Percentiles rank a stretch among this genome's conserved stretches.
Conservation (phyloP, 2,797 vertebrate species). For the Linurgus olivaceus region DNA sequence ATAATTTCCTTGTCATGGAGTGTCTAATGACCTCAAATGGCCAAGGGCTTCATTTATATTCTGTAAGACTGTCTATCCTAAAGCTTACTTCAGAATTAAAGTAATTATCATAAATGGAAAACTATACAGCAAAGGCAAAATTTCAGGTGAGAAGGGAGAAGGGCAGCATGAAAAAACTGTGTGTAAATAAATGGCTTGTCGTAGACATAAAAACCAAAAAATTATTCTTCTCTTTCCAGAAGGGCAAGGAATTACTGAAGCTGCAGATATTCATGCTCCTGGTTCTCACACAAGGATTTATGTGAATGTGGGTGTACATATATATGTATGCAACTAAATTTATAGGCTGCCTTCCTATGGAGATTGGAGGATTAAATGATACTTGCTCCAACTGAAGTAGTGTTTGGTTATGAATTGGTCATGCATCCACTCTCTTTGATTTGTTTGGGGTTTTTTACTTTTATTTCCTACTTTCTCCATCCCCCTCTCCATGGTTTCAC, state of each 20-base stretch:
- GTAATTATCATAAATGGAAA: background rate
- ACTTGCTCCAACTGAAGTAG: background rate
- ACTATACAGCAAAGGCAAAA: background rate
- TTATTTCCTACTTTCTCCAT: background rate
- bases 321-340: background rate
- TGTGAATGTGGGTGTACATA: background rate
- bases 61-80: background rate
- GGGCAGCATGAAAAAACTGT: background rate
- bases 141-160: background rate
- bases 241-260: background rate
- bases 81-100: background rate
- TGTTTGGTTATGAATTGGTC: background rate
- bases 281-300: background rate
- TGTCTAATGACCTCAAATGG: background rate
- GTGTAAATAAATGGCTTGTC: conserved; percentile 1
- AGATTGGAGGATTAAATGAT: background rate
- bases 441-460: background rate
- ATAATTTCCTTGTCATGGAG: background rate
- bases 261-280: background rate
- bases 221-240: background rate
- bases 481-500: background rate
- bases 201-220: background rate
- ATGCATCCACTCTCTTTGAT: background rate
- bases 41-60: background rate
- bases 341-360: background rate